Evolutionary conservation across 2,888 invertebrate genomes (phyloP), one percentile per base, ranked within the genome.

Genomic region (Hesperia comma): DNA sequence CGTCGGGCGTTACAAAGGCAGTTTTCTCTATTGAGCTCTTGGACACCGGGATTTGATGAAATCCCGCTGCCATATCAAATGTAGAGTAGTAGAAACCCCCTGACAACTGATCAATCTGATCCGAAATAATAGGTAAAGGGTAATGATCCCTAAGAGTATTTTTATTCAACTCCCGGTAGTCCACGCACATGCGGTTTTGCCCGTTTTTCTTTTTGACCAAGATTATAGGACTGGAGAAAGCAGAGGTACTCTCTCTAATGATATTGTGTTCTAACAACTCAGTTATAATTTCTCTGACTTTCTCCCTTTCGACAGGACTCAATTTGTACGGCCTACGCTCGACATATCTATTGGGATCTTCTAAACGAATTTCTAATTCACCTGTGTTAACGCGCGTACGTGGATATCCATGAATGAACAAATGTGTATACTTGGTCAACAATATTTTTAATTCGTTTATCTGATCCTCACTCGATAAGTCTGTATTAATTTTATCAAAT

Each of bases 161-260:
- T 10, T 17, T 19, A 10, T 64, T 68, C 8, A 67, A 21, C 60
- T 67, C 66, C 77, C 71, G 32, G 51, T 68, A 71, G 26, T 73
- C 75, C 0, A 73, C 70, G 41, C 74, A 75, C 49, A 77, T 68
- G n/a, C 74, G 68, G 51, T 75, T 73, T 0, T 74, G 71, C 6
- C 75, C 74, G 53, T 77, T 72, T 8, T 72, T 70, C 61, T 77
- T 76, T 53, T 74, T 72, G 0, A 74, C 75, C 19, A 72, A 60
- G 2, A 74, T 49, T 63, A 72, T 62, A 15, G 77, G 78, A 49
- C 79, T 79, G 0, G 78, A 72, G 49, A 67, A 78, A 0, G 73
- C 70, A 6, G 78, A 77, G 8, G 69, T 69, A 32, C 75, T 76
- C 63, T 19, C 21, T 12, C 51, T 19, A 2, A 53, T 53, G 2